These are phyloP conservation scores for Mustelus asterias DNA, from an alignment of 2,113 vertebrate genomes.

Conservation along the genomic window DNA sequence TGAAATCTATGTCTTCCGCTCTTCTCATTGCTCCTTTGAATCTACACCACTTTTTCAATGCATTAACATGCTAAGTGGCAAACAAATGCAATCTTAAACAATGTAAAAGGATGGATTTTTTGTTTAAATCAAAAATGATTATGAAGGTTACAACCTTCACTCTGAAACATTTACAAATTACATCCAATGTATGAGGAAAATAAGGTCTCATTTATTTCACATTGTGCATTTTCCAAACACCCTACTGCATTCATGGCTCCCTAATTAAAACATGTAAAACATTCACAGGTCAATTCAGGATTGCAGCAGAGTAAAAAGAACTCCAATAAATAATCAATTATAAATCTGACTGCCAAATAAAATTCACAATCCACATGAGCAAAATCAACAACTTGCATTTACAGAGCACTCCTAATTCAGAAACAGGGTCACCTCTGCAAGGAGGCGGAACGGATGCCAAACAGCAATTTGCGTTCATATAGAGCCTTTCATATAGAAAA, in stretches of 20 bases:
- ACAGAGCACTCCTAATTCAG: background rate
- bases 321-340: slow-evolving; percentile 13
- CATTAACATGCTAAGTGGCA: background rate
- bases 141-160: background rate
- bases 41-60: background rate
- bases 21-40: background rate
- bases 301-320: background rate
- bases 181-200: background rate
- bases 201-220: background rate
- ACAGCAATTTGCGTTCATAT: background rate
- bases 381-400: background rate
- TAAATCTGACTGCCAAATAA: background rate
- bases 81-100: background rate
- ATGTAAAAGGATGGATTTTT: background rate
- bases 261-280: slow-evolving; percentile 5
- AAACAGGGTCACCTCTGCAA: background rate
- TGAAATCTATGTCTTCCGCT: background rate
- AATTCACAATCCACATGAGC: background rate
- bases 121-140: slow-evolving; percentile 25
- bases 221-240: background rate
- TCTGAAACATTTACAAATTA: slow-evolving; percentile 7
- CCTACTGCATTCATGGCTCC: background rate
- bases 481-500: background rate
- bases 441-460: background rate
- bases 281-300: slow-evolving; percentile 17